phyloP scores from a whole-genome alignment of 2,888 invertebrate genomes.

The Euproctis similis region DNA sequence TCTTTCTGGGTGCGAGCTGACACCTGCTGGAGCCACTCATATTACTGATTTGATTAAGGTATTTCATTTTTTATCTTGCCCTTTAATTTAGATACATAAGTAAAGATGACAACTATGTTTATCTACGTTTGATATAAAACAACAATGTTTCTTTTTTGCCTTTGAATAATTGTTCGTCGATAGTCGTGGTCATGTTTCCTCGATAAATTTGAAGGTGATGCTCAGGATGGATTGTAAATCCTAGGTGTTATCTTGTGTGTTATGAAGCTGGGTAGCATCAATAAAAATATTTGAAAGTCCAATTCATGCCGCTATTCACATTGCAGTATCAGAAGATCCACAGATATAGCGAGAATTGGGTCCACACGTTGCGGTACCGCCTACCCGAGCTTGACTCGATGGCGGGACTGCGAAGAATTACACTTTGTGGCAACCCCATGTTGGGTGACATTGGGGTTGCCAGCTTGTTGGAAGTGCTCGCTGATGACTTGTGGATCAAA shows the following conservation, averaged over 20 bases:
- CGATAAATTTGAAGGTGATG: too few relatives aligned
- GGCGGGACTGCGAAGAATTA: constrained; percentile 82
- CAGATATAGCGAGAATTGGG: constrained; percentile 88
- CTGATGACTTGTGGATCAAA: constrained; percentile 88
- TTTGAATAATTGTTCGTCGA: too few relatives aligned
- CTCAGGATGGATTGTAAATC: too few relatives aligned
- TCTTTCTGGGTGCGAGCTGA: constrained; percentile 81
- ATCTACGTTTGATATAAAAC: too few relatives aligned
- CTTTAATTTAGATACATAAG: neutral
- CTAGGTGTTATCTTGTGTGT: too few relatives aligned
- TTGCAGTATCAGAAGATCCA: constrained; percentile 79
- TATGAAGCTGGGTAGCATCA: too few relatives aligned
- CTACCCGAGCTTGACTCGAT: constrained; percentile 83
- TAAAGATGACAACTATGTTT: too few relatives aligned
- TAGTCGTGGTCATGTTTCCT: too few relatives aligned
- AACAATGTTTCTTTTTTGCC: too few relatives aligned
- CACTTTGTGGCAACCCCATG: constrained; percentile 80
- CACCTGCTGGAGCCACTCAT: constrained; percentile 76
- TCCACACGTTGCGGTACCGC: constrained; percentile 85
- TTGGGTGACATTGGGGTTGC: constrained; percentile 79
- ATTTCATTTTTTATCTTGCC: too few relatives aligned
- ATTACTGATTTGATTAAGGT: constrained; percentile 81
- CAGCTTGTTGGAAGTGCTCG: constrained; percentile 79
- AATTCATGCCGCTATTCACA: too few relatives aligned
- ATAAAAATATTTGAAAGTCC: too few relatives aligned